These are phyloP conservation scores for Girardinus metallicus DNA, from an alignment of 2,797 vertebrate genomes.

Conservation along the genomic window DNA sequence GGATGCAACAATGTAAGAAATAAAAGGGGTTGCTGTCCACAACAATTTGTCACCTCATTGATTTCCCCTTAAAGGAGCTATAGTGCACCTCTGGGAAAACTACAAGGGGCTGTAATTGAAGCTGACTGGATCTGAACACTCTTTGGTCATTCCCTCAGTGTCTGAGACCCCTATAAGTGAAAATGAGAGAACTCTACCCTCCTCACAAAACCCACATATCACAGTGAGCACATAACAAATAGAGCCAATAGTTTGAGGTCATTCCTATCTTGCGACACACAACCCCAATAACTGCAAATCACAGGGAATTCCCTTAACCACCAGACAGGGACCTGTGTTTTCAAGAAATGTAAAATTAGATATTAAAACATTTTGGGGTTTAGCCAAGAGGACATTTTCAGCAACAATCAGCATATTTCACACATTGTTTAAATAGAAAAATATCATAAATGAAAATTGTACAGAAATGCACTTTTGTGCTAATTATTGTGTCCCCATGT, in stretches of 20 bases:
- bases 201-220: constrained; percentile 56
- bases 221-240: constrained; percentile 64
- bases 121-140: constrained; percentile 72
- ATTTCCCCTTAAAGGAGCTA: constrained; percentile 76
- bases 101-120: constrained; percentile 74
- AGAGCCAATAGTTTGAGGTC: constrained; percentile 63
- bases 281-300: constrained; percentile 43
- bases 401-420: constrained; percentile 9
- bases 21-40: constrained; percentile 76
- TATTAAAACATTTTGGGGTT: constrained; percentile 51
- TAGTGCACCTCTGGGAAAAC: constrained; percentile 75
- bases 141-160: constrained; percentile 68
- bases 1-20: constrained; percentile 67
- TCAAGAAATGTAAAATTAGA: constrained; percentile 28
- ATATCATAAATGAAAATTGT: constrained; percentile 14
- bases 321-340: constrained; percentile 55
- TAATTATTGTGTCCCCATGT: neutral
- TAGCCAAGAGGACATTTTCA: constrained; percentile 28
- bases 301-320: constrained; percentile 62
- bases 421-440: constrained; percentile 13
- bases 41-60: constrained; percentile 81
- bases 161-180: constrained; percentile 70
- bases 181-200: constrained; percentile 72
- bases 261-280: constrained; percentile 62
- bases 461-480: constrained; percentile 3